These are phyloP conservation scores for Ormyrus labotus DNA, from an alignment of 2,888 invertebrate species.

Conservation along the genomic window DNA sequence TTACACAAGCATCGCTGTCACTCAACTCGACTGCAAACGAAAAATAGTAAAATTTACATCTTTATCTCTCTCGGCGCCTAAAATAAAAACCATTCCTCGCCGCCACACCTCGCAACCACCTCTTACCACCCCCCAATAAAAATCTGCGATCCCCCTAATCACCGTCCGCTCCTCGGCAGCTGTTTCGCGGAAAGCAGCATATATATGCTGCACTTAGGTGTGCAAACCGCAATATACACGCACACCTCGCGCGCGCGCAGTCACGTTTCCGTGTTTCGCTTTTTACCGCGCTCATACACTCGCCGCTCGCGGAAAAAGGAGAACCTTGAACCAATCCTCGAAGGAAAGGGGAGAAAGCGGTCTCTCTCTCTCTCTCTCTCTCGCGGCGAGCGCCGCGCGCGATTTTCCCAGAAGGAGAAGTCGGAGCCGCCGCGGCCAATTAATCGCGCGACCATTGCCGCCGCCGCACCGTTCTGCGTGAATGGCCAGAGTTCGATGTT, in stretches of 20 bases:
- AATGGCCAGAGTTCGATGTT: too few species aligned
- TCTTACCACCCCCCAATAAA: too few species aligned
- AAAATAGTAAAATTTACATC: too few species aligned
- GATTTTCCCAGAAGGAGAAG: conserved; percentile 46
- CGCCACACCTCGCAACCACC: too few species aligned
- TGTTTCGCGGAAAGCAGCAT: not conserved
- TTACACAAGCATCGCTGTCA: too few species aligned
- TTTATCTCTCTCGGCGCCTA: too few species aligned
- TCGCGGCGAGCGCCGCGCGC: conserved; percentile 58
- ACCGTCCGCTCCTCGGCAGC: too few species aligned
- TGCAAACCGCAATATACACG: conserved; percentile 44
- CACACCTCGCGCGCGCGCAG: conserved; percentile 51
- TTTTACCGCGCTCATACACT: conserved; percentile 25
- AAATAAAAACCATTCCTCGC: too few species aligned
- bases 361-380: conserved; percentile 39
- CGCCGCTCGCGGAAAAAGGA: conserved; percentile 50
- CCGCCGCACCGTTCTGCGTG: too few species aligned
- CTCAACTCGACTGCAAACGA: too few species aligned
- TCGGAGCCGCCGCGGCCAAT: conserved; percentile 40
- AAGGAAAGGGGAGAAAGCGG: conserved; percentile 66
- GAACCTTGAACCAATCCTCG: conserved; percentile 67
- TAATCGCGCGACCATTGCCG: too few species aligned
- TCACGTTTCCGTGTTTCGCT: conserved; percentile 67
- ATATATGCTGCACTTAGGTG: conserved; percentile 17
- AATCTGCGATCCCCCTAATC: too few species aligned